Conservation (phyloP, 2,888 invertebrate genomes). For the Drosophila tanythrix region DNA sequence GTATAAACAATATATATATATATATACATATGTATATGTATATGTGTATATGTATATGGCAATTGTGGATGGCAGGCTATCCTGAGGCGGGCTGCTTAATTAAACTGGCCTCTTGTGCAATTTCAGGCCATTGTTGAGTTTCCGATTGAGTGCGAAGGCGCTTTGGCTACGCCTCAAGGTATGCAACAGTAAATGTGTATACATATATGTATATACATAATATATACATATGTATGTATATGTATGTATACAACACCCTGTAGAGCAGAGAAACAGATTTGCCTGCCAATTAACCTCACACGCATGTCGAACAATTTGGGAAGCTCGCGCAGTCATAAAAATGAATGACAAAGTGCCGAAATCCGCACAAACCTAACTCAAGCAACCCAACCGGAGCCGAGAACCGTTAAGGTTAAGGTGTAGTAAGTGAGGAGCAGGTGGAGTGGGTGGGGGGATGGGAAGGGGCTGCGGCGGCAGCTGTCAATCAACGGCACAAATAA, state of each 20-base stretch:
- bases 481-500: conserved; percentile 62
- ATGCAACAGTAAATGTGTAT: conserved; percentile 38
- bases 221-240: not conserved
- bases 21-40: not conserved
- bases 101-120: conserved; percentile 24
- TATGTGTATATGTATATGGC: not conserved
- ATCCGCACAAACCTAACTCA: conserved; percentile 27
- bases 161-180: conserved; percentile 34
- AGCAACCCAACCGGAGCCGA: not conserved
- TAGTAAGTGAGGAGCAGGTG: not conserved
- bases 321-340: conserved; percentile 46
- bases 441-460: not conserved
- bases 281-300: conserved; percentile 60
- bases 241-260: not conserved
- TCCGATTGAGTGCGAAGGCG: not conserved
- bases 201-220: not conserved
- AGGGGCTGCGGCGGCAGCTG: conserved; percentile 32
- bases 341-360: conserved; percentile 52
- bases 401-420: not conserved
- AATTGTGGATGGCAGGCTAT: too few species aligned
- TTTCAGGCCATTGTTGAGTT: conserved; percentile 13
- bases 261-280: conserved; percentile 39
- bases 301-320: conserved; percentile 50
- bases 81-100: conserved; percentile 17
- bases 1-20: not conserved